Percentiles rank a stretch among this genome's conserved stretches.
Conservation (phyloP, 92 coral and sea anemone genomes). For the Actinernus sp. region DNA sequence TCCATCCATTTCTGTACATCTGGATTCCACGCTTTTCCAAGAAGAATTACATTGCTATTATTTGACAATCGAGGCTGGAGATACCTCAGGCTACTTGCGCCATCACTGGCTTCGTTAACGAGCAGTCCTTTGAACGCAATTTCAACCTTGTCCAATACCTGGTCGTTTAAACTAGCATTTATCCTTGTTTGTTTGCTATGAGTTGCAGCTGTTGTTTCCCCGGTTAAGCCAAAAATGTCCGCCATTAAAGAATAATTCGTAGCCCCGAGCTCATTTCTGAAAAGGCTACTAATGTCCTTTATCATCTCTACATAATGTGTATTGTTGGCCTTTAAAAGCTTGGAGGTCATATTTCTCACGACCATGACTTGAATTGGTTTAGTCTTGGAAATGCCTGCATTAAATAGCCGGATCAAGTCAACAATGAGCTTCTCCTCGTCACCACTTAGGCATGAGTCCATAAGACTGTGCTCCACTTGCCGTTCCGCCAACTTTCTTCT, state of each 20-base stretch:
- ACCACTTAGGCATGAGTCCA: conserved; percentile 14
- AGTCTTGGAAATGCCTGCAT: conserved; percentile 14
- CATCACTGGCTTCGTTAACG: conserved; percentile 43
- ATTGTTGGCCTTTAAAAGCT: conserved; percentile 29
- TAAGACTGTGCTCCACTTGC: conserved; percentile 24
- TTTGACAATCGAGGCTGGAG: conserved; percentile 9
- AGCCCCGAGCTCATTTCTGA: conserved; percentile 35
- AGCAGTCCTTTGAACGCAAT: conserved; percentile 10
- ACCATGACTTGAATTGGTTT: conserved; percentile 37
- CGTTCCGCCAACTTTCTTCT: conserved; percentile 11
- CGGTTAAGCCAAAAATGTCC: conserved; percentile 48
- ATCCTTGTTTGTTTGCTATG: conserved; percentile 9
- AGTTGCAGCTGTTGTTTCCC: conserved; percentile 39
- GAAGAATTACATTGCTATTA: conserved; percentile 20
- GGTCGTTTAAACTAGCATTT: conserved; percentile 22
- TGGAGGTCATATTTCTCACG: conserved; percentile 34
- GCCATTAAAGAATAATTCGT: conserved; percentile 41
- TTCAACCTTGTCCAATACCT: conserved; percentile 16
- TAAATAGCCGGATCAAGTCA: conserved; percentile 26
- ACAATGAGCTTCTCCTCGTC: conserved; percentile 42
- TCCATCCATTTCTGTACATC: conserved; percentile 38
- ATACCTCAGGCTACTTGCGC: conserved; percentile 30
- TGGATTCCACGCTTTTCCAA: conserved; percentile 38
- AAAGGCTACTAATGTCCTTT: conserved; percentile 40
- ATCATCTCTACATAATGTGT: conserved; percentile 15